Evolutionary conservation across 1,140 invertebrate genomes (phyloP).

Genomic region (Armadillidium nasatum): DNA sequence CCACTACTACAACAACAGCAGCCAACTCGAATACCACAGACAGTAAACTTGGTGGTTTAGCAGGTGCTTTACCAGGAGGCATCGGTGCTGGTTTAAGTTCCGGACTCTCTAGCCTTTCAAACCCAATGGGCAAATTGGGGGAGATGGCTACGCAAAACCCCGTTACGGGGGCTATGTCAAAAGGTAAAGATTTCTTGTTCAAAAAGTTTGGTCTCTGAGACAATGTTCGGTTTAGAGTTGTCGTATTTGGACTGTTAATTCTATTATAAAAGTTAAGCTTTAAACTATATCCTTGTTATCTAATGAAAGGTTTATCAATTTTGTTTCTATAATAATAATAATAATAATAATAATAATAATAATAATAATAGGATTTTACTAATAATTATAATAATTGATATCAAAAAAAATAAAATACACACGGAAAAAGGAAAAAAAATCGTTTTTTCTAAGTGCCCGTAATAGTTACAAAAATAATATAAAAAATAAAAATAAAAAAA

Average conservation of each 20-base stretch:
- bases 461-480: no score
- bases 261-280: constrained; percentile 18
- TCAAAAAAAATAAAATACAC: no score
- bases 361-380: no score
- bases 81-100: constrained; percentile 32
- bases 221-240: constrained; percentile 25
- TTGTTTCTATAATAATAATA: no score
- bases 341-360: no score
- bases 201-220: constrained; percentile 45
- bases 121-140: constrained; percentile 44
- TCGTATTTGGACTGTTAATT: constrained; percentile 6
- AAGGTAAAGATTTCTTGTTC: constrained; percentile 43
- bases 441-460: no score
- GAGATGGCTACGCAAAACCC: constrained; percentile 42
- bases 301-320: not conserved
- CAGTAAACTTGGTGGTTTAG: constrained; percentile 38
- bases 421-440: no score
- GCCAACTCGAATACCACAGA: constrained; percentile 19
- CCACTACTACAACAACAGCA: constrained; percentile 17
- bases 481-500: no score
- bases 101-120: constrained; percentile 35
- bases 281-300: constrained; percentile 20
- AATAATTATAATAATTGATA: no score
- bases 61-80: constrained; percentile 40
- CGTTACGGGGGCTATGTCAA: constrained; percentile 43